These are phyloP conservation scores for Notoglanidium macrostoma DNA, from an alignment of 2,797 vertebrate genomes.

Conservation along the genomic window DNA sequence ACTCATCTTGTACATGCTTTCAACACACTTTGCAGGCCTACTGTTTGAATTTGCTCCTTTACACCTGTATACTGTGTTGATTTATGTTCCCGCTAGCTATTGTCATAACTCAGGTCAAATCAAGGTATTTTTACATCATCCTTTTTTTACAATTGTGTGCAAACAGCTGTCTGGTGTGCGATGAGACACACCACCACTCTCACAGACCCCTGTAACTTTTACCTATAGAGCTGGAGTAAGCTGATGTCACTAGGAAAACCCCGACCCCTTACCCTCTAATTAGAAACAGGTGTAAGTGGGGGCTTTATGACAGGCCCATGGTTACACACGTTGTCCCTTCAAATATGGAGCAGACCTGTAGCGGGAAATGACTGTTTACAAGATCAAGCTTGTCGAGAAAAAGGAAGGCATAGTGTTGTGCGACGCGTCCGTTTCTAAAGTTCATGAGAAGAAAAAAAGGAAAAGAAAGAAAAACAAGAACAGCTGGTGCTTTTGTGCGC, in stretches of 20 bases:
- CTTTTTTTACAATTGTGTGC: conserved; percentile 44
- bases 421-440: conserved; percentile 6
- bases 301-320: conserved; percentile 58
- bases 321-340: conserved; percentile 55
- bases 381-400: conserved; percentile 37
- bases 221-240: conserved; percentile 56
- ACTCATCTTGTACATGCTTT: neutral
- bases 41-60: neutral
- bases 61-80: neutral
- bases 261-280: conserved; percentile 71
- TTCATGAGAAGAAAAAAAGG: conserved; percentile 19
- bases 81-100: neutral
- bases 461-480: conserved; percentile 64
- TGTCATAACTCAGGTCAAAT: neutral
- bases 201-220: conserved; percentile 43
- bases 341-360: conserved; percentile 60
- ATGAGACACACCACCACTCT: conserved; percentile 13
- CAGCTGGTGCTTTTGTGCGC: conserved; percentile 59
- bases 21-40: neutral
- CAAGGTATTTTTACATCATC: neutral
- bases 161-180: conserved; percentile 70
- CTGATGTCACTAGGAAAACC: conserved; percentile 73
- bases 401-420: conserved; percentile 23
- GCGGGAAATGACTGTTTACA: conserved; percentile 54
- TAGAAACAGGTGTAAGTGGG: conserved; percentile 69